Percentiles rank a stretch among this genome's conserved stretches.
phyloP scores from a whole-genome alignment of 2,797 vertebrate species.

The Spheniscus humboldti region DNA sequence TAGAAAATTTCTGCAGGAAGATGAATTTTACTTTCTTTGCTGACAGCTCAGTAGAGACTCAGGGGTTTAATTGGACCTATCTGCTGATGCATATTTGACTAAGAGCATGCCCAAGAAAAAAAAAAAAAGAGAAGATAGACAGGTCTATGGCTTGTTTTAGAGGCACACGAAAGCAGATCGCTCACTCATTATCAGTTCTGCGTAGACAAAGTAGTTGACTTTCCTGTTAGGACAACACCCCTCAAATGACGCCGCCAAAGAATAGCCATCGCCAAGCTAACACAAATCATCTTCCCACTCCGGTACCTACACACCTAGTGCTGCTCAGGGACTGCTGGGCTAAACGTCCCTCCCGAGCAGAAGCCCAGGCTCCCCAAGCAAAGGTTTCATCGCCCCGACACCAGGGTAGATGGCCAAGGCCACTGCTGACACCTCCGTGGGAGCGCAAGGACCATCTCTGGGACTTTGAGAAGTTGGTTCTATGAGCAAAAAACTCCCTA shows the following conservation, averaged over 20 bases:
- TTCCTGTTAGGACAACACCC: conserved; percentile 3
- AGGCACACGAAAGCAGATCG: background rate
- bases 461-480: background rate
- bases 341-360: background rate
- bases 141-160: background rate
- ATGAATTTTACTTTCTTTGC: conserved; percentile 38
- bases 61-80: conserved; percentile 42
- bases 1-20: conserved; percentile 50
- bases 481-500: fast-evolving
- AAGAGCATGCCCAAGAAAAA: background rate
- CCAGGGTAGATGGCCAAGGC: background rate
- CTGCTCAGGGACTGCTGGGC: background rate
- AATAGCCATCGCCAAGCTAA: background rate
- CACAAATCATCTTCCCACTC: background rate
- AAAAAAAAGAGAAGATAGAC: background rate
- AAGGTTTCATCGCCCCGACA: background rate
- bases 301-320: background rate
- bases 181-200: background rate
- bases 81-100: conserved; percentile 6
- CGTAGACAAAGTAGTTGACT: background rate
- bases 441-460: background rate
- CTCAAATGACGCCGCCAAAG: background rate
- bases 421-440: fast-evolving
- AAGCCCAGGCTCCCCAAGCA: background rate
- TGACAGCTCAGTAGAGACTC: conserved; percentile 31